Evolutionary conservation across 2,888 invertebrate genomes (phyloP), one percentile per base, ranked within the genome.

Genomic region (Phania funesta): DNA sequence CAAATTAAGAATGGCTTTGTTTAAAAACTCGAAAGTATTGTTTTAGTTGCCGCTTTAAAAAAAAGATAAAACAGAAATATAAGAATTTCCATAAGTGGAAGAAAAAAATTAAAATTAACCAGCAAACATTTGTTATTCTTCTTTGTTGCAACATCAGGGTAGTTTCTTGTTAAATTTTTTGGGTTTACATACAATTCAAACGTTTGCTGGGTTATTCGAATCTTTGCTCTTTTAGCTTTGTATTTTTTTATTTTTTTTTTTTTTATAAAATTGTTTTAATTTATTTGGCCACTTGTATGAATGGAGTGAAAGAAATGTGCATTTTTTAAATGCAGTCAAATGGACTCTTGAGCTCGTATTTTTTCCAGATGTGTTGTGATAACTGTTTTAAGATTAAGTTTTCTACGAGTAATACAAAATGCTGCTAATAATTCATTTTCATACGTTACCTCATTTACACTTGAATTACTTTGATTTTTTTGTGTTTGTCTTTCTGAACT

Each of bases 381-480:
- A 80, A 81, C 71, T 71, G 80, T 73, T 62, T 52, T 50, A 18
- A 48, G 70, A 77, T 77, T 60, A 29, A 50, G 67, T 65, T 80
- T 52, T n/a, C n/a, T n/a, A n/a, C n/a, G n/a, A n/a, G 56, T 76
- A 74, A 68, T 60, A 60, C 75, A 71, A n/a, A n/a, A 65, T 76
- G 64, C 5, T 65, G 76, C 50, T n/a, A 70, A 52, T 80, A 76
- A 65, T 65, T 80, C 50, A 60, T 71, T 54, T 60, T 48, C 50
- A 41, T 64, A 9, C 13, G 38, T 80, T 80, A 71, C 41, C 70
- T 65, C 64, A 70, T 70, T 65, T 64, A 64, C 71, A 52, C 26
- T 9, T 62, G 26, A 54, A 70, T 64, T 76, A 58, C 50, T 52
- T 60, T 24, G 22, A 58, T 22, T 67, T 67, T 38, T 1, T 60